These are phyloP conservation scores for Ameiurus melas DNA, from an alignment of 2,113 vertebrate genomes.

Conservation along the genomic window DNA sequence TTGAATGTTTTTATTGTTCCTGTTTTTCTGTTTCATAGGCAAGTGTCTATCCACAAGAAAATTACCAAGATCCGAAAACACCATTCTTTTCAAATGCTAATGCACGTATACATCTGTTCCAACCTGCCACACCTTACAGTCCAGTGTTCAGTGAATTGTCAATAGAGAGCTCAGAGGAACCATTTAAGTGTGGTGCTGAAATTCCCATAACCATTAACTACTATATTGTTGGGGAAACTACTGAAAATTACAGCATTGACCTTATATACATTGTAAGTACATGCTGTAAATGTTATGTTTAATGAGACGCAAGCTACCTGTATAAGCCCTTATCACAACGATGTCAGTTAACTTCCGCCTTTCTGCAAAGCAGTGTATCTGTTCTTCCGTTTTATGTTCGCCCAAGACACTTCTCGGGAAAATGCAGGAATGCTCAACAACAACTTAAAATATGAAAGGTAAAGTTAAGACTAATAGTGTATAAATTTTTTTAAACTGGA, in stretches of 20 bases:
- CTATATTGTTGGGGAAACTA: slow-evolving; percentile 59
- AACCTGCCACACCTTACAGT: slow-evolving; percentile 32
- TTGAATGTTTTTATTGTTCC: background rate
- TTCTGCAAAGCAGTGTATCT: no score
- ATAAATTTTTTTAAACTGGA: no score
- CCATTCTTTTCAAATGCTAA: background rate
- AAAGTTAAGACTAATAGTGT: no score
- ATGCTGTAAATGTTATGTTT: background rate
- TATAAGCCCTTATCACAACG: no score
- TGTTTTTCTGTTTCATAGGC: slow-evolving; percentile 53
- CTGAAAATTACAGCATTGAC: slow-evolving; percentile 39
- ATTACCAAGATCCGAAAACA: rapidly evolving
- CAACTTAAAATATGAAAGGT: no score
- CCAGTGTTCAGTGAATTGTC: slow-evolving; percentile 59
- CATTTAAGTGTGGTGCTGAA: slow-evolving; percentile 57
- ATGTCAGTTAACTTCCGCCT: no score
- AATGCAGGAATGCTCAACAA: no score
- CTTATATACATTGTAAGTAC: slow-evolving; percentile 67
- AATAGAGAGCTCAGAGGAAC: slow-evolving; percentile 47
- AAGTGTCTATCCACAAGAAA: background rate
- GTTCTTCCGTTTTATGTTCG: no score
- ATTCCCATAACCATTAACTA: slow-evolving; percentile 58
- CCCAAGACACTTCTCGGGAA: no score
- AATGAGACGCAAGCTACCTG: background rate
- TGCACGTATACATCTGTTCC: slow-evolving; percentile 15